Base-by-base conservation (phyloP, 2,888 invertebrate genomes). In the Eudemis profundana region DNA sequence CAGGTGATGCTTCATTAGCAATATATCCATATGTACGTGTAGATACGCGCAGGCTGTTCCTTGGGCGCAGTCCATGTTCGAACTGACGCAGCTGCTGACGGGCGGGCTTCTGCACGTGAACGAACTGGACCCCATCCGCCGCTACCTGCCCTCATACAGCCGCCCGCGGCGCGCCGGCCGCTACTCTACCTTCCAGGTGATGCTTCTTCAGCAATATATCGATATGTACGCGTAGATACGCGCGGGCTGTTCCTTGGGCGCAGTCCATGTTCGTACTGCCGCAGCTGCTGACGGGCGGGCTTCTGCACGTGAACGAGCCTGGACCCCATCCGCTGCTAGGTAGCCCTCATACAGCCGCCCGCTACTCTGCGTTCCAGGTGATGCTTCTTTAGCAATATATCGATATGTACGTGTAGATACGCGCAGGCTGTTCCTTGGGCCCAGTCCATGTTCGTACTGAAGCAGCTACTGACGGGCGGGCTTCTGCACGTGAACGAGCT, bases 161-260 rank as follows among this genome's bases (percentile, higher is more conserved):
- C 93, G 99, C 49, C 99, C 99, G 0, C 93, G 97, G 40, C 95
- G 96, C 78, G 97, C 96, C 56, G 97, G 98, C 46, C 93, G 99
- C 69, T 99, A 99, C 89, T 99, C 99, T 0, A 98, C 98, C 21
- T 99, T 99, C 92, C 99, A 99, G 96, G 99, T 91, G n/a, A n/a
- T n/a, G n/a, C n/a, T n/a, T n/a, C n/a, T n/a, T n/a, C n/a, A n/a
- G n/a, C n/a, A 33, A 33, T 33, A 8, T 10, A 8, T 33, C 8
- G 33, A 33, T n/a, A n/a, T n/a, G n/a, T n/a, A n/a, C 23, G 17
- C 19, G 17, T 69, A 86, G 91, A 92, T 67, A 93, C 93, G 49
- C 90, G 92, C 19, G 95, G 95, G 0, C 82, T 97, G 64, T 98
- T 96, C 88, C 93, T 99, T 99, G 98, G 98, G 98, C 98, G 72